These are phyloP conservation scores for Agrilus mali DNA, from an alignment of 2,888 invertebrate species.

Conservation along the genomic window DNA sequence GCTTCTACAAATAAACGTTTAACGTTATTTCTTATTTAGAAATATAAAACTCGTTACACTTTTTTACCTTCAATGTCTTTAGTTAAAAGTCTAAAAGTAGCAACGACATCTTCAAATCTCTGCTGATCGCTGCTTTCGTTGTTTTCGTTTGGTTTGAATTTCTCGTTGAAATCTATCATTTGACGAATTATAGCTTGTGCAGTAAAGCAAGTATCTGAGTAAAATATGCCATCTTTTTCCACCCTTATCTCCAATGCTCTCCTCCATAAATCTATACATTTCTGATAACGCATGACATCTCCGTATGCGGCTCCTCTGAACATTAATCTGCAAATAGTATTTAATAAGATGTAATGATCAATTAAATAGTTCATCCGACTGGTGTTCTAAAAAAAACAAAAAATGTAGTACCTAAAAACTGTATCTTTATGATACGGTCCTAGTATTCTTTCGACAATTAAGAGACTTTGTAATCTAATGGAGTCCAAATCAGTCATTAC, in stretches of 20 bases:
- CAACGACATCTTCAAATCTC: constrained; percentile 54
- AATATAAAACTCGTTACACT: background rate
- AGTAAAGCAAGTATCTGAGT: constrained; percentile 73
- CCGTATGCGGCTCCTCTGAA: constrained; percentile 58
- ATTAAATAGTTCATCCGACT: background rate
- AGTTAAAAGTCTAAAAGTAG: constrained; percentile 55
- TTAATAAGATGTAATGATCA: background rate
- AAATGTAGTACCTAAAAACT: constrained; percentile 41
- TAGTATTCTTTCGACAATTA: constrained; percentile 79
- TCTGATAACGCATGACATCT: constrained; percentile 61
- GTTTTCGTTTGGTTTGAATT: constrained; percentile 39
- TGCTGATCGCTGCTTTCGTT: constrained; percentile 41
- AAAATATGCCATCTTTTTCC: constrained; percentile 61
- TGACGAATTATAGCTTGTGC: constrained; percentile 76
- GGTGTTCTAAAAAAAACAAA: background rate
- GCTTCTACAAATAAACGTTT: constrained; percentile 32
- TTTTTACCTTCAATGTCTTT: constrained; percentile 41
- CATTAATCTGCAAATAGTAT: constrained; percentile 26
- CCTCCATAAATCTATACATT: constrained; percentile 79
- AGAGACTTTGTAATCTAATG: constrained; percentile 74
- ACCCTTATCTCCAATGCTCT: constrained; percentile 71
- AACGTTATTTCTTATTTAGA: background rate
- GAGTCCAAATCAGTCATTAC: constrained; percentile 70
- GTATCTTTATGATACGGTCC: constrained; percentile 80
- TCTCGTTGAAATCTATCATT: constrained; percentile 60